These are phyloP conservation scores for Trypoxylus dichotomus DNA, from an alignment of 1,140 invertebrate species.

Conservation along the genomic window DNA sequence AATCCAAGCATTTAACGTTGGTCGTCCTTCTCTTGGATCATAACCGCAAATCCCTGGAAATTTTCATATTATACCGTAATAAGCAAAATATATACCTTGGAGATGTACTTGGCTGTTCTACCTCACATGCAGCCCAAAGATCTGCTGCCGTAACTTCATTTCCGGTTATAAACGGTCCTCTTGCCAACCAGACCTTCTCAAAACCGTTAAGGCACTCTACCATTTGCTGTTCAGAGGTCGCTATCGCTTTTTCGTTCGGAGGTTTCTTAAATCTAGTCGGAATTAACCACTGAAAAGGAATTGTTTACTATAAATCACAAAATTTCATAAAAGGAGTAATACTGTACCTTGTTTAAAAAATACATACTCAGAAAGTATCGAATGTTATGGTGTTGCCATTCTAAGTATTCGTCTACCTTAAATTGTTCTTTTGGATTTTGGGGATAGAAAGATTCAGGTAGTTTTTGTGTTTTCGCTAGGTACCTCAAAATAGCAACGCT, in stretches of 20 bases:
- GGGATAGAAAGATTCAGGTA: slow-evolving; percentile 74
- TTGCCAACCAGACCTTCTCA: slow-evolving; percentile 65
- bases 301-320: slow-evolving; percentile 32
- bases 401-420: slow-evolving; percentile 79
- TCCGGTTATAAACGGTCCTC: slow-evolving; percentile 67
- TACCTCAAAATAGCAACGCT: slow-evolving; percentile 77
- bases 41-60: slow-evolving; percentile 63
- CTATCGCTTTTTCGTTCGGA: slow-evolving; percentile 43
- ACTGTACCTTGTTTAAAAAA: slow-evolving; percentile 65
- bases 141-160: slow-evolving; percentile 74
- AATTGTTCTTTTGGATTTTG: slow-evolving; percentile 68
- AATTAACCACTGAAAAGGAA: slow-evolving; percentile 53
- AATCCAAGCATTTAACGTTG: slow-evolving; percentile 65
- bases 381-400: slow-evolving; percentile 83
- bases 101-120: slow-evolving; percentile 71
- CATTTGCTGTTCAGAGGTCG: slow-evolving; percentile 58
- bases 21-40: slow-evolving; percentile 61
- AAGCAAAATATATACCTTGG: neutral
- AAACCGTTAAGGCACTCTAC: slow-evolving; percentile 60
- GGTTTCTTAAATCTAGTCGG: slow-evolving; percentile 45
- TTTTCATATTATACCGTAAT: slow-evolving; percentile 21
- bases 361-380: slow-evolving; percentile 68
- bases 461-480: slow-evolving; percentile 57
- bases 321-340: neutral
- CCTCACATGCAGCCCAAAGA: slow-evolving; percentile 77